These are phyloP conservation scores for Sturmia bella DNA, from an alignment of 2,888 invertebrate species.

Conservation along the genomic window DNA sequence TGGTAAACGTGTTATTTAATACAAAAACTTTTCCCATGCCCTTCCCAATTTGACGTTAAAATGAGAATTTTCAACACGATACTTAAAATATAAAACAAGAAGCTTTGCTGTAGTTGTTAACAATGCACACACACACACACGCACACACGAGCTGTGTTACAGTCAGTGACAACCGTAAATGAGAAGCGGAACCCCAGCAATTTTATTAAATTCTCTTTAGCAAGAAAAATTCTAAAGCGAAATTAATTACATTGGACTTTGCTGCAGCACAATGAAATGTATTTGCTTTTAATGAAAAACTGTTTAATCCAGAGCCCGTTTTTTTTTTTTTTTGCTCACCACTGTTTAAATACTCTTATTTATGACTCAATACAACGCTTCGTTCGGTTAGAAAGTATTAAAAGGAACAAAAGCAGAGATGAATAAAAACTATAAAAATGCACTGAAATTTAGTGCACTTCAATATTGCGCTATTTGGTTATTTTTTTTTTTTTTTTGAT, in stretches of 20 bases:
- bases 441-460: constrained; percentile 60
- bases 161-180: background rate
- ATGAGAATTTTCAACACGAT: constrained; percentile 54
- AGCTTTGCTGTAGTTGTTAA: constrained; percentile 42
- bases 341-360: constrained; percentile 7
- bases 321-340: background rate
- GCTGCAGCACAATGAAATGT: too few species aligned
- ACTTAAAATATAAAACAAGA: constrained; percentile 61
- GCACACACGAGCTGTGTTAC: background rate
- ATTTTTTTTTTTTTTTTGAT: too few species aligned
- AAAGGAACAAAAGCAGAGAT: constrained; percentile 31
- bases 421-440: constrained; percentile 47
- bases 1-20: constrained; percentile 63
- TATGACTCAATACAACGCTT: constrained; percentile 30
- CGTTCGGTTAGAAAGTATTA: constrained; percentile 30
- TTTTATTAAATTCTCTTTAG: too few species aligned
- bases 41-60: constrained; percentile 15
- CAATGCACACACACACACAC: constrained; percentile 1
- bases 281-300: too few species aligned
- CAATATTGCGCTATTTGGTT: constrained; percentile 56
- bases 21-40: constrained; percentile 23
- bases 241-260: too few species aligned
- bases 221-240: too few species aligned
- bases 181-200: too few species aligned
- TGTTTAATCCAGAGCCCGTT: too few species aligned